Base-by-base conservation (phyloP, 2,888 invertebrate genomes). In the Dynastes grantii region DNA sequence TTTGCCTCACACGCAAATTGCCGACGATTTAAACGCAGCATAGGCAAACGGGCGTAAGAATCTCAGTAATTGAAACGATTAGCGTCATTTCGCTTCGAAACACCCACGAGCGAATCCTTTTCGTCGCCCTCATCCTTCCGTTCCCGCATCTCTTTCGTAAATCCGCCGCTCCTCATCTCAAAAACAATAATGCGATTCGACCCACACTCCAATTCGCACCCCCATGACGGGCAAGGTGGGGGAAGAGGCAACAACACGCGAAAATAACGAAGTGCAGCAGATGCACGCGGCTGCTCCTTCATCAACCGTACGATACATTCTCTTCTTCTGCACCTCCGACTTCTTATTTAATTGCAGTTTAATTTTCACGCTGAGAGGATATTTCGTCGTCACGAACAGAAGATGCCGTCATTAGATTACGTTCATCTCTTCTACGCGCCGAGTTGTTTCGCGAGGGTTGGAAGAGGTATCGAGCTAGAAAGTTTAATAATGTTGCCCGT, bases 21-120 rank as follows among this genome's bases (percentile, higher is more conserved):
- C 79, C 80, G 81, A 80, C 81, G 81, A 81, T 79, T 58, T 76
- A 75, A 22, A 16, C 55, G 22, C 2, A 22, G 16, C 22, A 58
- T 27, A 22, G 65, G 70, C 82, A 45, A 79, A 83, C 81, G 81
- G 81, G 82, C 78, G 81, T 81, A 83, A 83, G 82, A 82, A 84
- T 83, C 83, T 82, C 80, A 71, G 82, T 83, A 84, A 84, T 84
- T 84, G 82, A 83, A 84, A 80, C 84, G 84, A 84, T 84, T 84
- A 84, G 83, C 81, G 81, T 81, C 81, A 80, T 81, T 80, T 80
- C 82, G 82, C 80, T 81, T 65, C 78, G 79, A 81, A 82, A 82
- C 82, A 82, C 82, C 82, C 83, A 82, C 82, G 78, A 81, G 71
- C 78, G 78, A 79, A 70, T 76, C 61, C 45, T 49, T 51, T 51